These are phyloP conservation scores for Drosophila neonasuta DNA, from an alignment of 2,888 invertebrate species.

Conservation along the genomic window DNA sequence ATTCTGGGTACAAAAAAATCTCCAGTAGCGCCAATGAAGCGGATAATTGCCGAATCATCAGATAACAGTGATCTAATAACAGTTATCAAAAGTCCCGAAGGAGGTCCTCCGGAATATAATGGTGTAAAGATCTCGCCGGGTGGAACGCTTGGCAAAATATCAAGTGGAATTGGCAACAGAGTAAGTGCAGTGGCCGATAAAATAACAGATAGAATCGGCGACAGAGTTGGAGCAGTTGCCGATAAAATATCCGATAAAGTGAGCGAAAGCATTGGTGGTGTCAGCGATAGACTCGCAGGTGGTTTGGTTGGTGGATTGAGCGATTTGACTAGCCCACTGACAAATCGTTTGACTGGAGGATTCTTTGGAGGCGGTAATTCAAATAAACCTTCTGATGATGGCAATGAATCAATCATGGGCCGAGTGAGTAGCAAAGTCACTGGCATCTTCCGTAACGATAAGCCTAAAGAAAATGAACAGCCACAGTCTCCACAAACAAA, in stretches of 20 bases:
- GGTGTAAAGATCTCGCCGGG: too few relatives aligned
- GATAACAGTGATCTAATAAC: conserved; percentile 46
- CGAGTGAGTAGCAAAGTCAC: too few relatives aligned
- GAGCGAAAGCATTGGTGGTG: too few relatives aligned
- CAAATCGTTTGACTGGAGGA: too few relatives aligned
- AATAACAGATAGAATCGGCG: not conserved
- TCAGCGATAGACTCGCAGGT: not conserved
- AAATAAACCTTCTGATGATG: too few relatives aligned
- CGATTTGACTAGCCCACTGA: not conserved
- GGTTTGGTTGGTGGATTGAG: not conserved
- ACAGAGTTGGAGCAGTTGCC: not conserved
- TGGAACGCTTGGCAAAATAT: not conserved
- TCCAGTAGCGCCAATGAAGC: not conserved
- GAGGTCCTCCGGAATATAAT: not conserved
- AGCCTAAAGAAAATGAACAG: too few relatives aligned
- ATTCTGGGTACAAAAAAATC: conserved; percentile 9
- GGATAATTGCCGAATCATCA: conserved; percentile 10
- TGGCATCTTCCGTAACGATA: too few relatives aligned
- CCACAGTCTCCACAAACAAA: too few relatives aligned
- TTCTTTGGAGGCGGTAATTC: too few relatives aligned
- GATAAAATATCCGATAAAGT: too few relatives aligned
- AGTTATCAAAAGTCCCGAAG: conserved; percentile 27
- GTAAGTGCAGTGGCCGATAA: not conserved
- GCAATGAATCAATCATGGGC: too few relatives aligned
- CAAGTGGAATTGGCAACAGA: not conserved